Percentiles rank a stretch among this genome's conserved stretches.
Evolutionary conservation across 2,888 invertebrate genomes (phyloP).

Genomic region (Drosophila suboccidentalis): DNA sequence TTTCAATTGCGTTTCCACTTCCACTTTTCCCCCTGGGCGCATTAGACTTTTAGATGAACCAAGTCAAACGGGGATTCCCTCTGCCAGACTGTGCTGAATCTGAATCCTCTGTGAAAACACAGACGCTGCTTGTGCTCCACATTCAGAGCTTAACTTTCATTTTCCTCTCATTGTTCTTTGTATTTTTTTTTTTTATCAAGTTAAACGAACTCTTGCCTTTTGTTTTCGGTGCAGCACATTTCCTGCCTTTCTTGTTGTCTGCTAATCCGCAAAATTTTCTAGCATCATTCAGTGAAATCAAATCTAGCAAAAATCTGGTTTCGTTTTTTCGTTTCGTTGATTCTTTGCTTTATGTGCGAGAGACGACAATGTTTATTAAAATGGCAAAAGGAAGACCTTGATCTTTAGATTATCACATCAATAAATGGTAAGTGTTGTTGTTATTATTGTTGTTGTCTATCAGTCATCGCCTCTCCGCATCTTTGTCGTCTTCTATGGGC

Average conservation of each 20-base stretch:
- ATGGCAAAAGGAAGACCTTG: conserved; percentile 79
- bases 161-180: conserved; percentile 24
- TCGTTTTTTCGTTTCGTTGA: conserved; percentile 43
- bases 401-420: conserved; percentile 81
- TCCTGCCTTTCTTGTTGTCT: conserved; percentile 38
- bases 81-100: conserved; percentile 51
- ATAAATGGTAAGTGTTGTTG: conserved; percentile 69
- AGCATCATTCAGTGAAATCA: conserved; percentile 35
- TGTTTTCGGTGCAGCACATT: conserved; percentile 44
- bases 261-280: conserved; percentile 26
- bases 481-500: conserved; percentile 40
- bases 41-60: conserved; percentile 66
- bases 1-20: conserved; percentile 36
- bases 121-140: conserved; percentile 51
- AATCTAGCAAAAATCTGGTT: conserved; percentile 67
- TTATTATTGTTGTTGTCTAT: conserved; percentile 33
- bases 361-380: conserved; percentile 49
- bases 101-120: conserved; percentile 57
- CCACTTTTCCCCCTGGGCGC: conserved; percentile 28
- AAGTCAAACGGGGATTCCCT: conserved; percentile 42
- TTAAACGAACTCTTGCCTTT: conserved; percentile 20
- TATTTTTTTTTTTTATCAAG: conserved; percentile 8
- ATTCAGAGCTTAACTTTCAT: conserved; percentile 65
- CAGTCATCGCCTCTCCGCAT: conserved; percentile 36
- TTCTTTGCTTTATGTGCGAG: conserved; percentile 15